A percentile compares a stretch with the other conserved stretches of the same genome.
These are phyloP conservation scores for Oscheius sp. DNA, from an alignment of 1,140 invertebrate genomes.

Conservation along the genomic window DNA sequence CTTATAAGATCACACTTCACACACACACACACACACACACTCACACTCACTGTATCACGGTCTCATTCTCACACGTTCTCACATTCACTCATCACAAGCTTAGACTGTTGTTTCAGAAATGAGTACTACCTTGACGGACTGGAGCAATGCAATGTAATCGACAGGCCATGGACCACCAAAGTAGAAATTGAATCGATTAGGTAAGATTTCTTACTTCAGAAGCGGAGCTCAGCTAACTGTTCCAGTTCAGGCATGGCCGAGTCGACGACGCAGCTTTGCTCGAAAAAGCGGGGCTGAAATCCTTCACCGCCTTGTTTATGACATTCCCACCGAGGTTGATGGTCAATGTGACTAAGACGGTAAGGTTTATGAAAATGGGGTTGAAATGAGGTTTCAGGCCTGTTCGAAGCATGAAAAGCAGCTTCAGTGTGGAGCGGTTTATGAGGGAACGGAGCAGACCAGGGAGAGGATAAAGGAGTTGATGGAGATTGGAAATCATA, in stretches of 20 bases:
- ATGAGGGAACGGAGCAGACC: constrained; percentile 40
- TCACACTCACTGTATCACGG: too few species aligned
- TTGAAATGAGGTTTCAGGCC: constrained; percentile 6
- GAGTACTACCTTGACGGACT: constrained; percentile 36
- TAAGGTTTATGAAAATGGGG: not conserved
- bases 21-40: too few species aligned
- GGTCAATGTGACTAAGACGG: constrained; percentile 32
- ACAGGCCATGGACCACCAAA: constrained; percentile 11
- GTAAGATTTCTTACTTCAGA: not conserved
- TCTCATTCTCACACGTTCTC: too few species aligned
- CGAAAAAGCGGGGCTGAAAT: constrained; percentile 29
- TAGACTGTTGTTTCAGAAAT: constrained; percentile 19
- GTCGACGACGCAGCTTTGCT: constrained; percentile 16
- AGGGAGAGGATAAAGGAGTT: constrained; percentile 35
- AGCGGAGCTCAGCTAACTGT: not conserved
- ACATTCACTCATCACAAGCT: not conserved
- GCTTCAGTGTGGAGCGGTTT: constrained; percentile 34
- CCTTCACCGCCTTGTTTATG: constrained; percentile 34
- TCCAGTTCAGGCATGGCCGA: constrained; percentile 6
- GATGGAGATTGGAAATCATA: constrained; percentile 37
- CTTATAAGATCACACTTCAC: too few species aligned
- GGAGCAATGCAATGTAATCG: constrained; percentile 35
- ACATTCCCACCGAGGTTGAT: constrained; percentile 30
- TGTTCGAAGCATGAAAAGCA: constrained; percentile 41
- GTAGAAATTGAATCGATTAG: constrained; percentile 8